Evolutionary conservation across 1,140 invertebrate genomes (phyloP).

Genomic region (Ptiloglossa arizonensis): DNA sequence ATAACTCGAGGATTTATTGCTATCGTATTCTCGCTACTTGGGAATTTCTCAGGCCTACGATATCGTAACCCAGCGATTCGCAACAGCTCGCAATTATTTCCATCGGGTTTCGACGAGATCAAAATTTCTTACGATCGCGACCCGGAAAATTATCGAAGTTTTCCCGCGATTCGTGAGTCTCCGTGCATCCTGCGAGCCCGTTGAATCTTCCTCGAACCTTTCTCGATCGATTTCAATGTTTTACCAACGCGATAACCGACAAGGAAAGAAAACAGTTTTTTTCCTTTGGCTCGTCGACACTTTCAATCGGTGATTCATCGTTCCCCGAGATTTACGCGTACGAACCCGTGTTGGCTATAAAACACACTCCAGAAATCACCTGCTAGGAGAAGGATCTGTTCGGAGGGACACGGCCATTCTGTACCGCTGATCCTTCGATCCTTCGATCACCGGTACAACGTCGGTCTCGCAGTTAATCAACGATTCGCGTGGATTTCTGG

Average conservation of each 20-base stretch:
- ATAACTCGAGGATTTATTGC: background rate
- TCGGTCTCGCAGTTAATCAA: background rate
- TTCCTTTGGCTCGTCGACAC: background rate
- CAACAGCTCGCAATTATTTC: too few relatives aligned
- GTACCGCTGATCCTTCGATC: background rate
- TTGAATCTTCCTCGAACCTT: too few relatives aligned
- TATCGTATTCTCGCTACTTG: background rate
- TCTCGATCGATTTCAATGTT: conserved; percentile 4
- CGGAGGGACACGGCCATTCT: background rate
- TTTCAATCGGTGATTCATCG: background rate
- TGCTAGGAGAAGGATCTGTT: background rate
- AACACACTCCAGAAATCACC: background rate
- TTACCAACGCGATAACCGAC: background rate
- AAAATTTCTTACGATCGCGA: too few relatives aligned
- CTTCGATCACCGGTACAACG: background rate
- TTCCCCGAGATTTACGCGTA: conserved; percentile 10
- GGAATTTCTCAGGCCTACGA: background rate
- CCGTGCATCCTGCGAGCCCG: too few relatives aligned
- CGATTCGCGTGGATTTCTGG: background rate
- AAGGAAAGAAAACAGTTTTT: background rate
- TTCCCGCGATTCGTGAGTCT: too few relatives aligned
- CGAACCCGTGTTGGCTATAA: background rate
- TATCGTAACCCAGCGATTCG: background rate
- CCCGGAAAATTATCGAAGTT: too few relatives aligned
- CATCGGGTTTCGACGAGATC: too few relatives aligned